Evolutionary conservation across 1,140 invertebrate genomes (phyloP).

Genomic region (Caenorhabditis tropicalis): DNA sequence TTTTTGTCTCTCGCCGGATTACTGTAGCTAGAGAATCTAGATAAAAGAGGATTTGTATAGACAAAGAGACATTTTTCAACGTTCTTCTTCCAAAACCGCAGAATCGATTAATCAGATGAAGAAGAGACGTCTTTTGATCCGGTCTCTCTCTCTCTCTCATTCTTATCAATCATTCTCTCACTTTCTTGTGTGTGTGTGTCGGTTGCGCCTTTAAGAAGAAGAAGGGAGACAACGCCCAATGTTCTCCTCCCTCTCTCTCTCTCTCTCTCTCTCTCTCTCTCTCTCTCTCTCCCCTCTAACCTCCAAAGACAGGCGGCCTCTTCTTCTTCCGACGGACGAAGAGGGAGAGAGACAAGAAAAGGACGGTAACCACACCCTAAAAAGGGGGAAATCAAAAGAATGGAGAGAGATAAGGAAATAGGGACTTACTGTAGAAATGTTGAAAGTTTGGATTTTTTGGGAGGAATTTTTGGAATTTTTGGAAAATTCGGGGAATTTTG

Average conservation of each 20-base stretch:
- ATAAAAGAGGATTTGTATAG: no score
- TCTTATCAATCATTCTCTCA: slow-evolving; percentile 1
- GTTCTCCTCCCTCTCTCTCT: neutral
- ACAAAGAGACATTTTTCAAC: no score
- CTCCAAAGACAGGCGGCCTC: neutral
- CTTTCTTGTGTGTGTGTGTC: no score
- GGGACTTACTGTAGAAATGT: neutral
- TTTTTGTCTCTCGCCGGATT: no score
- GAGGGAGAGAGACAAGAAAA: no score
- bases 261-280: neutral
- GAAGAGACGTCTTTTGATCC: neutral
- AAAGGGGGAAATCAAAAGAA: neutral
- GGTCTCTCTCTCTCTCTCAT: neutral
- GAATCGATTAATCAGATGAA: neutral
- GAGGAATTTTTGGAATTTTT: no score
- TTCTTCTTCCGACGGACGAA: no score
- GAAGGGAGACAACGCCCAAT: neutral
- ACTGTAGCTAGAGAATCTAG: no score
- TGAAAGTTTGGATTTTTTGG: no score
- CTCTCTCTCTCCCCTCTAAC: neutral
- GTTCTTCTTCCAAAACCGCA: no score
- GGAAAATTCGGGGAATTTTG: no score
- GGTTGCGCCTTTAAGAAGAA: no score
- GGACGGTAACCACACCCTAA: neutral
- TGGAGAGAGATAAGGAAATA: neutral